A percentile compares a stretch with the other conserved stretches of the same genome.
Evolutionary conservation across 2,888 invertebrate genomes (phyloP).

Genomic region (Lymantria dispar): DNA sequence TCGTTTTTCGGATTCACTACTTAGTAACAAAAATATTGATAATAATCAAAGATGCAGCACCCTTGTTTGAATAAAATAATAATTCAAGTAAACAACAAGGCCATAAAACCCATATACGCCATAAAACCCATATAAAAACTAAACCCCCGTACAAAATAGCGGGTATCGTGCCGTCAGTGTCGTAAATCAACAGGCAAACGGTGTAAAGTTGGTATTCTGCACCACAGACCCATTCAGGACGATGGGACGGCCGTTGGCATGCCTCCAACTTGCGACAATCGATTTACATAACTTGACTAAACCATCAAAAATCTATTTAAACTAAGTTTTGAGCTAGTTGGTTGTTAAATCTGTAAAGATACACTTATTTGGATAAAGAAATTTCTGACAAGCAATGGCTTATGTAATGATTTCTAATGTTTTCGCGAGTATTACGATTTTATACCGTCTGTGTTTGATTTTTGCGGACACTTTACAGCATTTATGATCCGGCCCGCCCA

Average conservation of each 20-base stretch:
- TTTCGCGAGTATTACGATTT: no score
- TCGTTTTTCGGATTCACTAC: no score
- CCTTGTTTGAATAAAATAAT: not conserved
- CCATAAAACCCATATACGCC: not conserved
- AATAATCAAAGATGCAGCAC: not conserved
- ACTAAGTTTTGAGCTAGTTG: slow-evolving; percentile 7
- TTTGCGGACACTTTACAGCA: no score
- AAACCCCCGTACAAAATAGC: slow-evolving; percentile 22
- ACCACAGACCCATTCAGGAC: slow-evolving; percentile 45
- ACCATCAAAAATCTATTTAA: slow-evolving; percentile 36
- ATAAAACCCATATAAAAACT: slow-evolving; percentile 14
- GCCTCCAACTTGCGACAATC: slow-evolving; percentile 49
- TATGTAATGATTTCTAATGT: no score
- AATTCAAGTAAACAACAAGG: not conserved
- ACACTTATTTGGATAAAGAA: no score
- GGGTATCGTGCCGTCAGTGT: slow-evolving; percentile 16
- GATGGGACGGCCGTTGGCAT: slow-evolving; percentile 53
- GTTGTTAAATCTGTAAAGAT: no score
- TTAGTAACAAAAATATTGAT: not conserved
- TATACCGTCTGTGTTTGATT: no score
- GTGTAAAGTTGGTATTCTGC: slow-evolving; percentile 39
- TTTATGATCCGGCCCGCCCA: no score
- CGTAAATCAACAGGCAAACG: slow-evolving; percentile 30
- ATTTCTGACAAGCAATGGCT: no score
- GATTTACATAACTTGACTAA: slow-evolving; percentile 42